Evolutionary conservation across 2,888 invertebrate genomes (phyloP).

Genomic region (Stratiomys singularior): DNA sequence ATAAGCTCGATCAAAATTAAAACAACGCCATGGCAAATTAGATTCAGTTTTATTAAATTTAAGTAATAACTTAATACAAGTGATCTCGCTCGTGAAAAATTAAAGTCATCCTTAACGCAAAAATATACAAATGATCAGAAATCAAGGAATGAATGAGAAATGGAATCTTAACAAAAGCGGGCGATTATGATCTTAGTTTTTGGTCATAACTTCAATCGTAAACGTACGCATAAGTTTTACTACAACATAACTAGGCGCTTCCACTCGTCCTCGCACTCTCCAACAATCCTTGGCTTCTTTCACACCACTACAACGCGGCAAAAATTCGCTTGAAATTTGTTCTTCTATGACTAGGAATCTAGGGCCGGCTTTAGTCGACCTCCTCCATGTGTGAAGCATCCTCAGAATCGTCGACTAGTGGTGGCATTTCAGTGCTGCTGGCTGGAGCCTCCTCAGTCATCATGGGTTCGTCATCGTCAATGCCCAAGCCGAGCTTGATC

Average conservation of each 20-base stretch:
- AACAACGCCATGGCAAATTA: no score
- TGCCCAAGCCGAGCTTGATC: slow-evolving; percentile 98
- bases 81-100: slow-evolving; percentile 1
- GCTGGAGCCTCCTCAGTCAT: slow-evolving; percentile 75
- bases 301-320: slow-evolving; percentile 47
- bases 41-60: no score
- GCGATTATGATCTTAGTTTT: neutral
- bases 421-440: slow-evolving; percentile 76
- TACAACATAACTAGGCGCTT: neutral
- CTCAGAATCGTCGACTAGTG: slow-evolving; percentile 87
- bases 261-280: slow-evolving; percentile 13
- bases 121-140: slow-evolving; percentile 22
- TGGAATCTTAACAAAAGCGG: neutral
- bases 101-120: neutral
- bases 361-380: slow-evolving; percentile 82
- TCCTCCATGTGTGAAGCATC: slow-evolving; percentile 99
- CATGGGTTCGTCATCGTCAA: slow-evolving; percentile 93
- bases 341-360: slow-evolving; percentile 25
- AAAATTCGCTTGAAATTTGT: slow-evolving; percentile 22
- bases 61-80: neutral
- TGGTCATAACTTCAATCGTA: neutral
- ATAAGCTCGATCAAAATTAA: no score
- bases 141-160: slow-evolving; percentile 41
- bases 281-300: slow-evolving; percentile 19
- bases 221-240: neutral